A percentile compares a stretch with the other conserved stretches of the same genome.
Evolutionary conservation across 2,113 vertebrate genomes (phyloP).

Genomic region (Austrofundulus limnaeus): DNA sequence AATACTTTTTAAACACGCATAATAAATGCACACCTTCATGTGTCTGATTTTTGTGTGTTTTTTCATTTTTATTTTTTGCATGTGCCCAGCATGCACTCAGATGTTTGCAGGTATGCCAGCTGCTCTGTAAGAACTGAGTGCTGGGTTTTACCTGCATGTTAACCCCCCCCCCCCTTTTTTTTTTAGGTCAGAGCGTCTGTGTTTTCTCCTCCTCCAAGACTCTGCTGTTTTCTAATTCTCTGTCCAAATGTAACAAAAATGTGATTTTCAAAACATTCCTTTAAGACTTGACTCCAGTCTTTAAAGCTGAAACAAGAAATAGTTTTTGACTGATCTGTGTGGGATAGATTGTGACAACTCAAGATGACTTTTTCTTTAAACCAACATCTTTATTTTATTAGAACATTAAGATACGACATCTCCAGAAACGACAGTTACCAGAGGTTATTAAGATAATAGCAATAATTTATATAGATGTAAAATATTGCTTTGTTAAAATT

Average conservation of each 20-base stretch:
- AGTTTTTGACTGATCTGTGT: no score
- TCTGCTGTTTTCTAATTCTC: constrained; percentile 34
- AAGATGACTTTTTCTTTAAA: no score
- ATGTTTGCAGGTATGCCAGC: constrained; percentile 28
- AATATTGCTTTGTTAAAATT: no score
- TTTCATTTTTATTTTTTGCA: neutral
- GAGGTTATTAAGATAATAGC: no score
- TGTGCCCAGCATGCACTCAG: constrained; percentile 1
- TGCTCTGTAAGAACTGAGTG: constrained; percentile 32
- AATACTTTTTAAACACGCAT: neutral
- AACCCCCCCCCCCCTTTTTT: no score
- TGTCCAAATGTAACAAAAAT: constrained; percentile 26
- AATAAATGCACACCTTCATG: constrained; percentile 6
- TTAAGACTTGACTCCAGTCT: constrained; percentile 11
- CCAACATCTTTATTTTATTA: no score
- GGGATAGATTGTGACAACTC: no score
- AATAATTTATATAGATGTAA: no score
- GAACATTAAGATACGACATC: no score
- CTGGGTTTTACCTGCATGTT: constrained; percentile 48
- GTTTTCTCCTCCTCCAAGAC: constrained; percentile 45
- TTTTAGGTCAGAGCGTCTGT: constrained; percentile 63
- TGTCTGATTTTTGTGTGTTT: constrained; percentile 1
- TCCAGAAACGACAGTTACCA: no score
- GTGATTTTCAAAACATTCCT: constrained; percentile 6
- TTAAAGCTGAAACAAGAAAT: no score